phyloP scores from a whole-genome alignment of 2,113 vertebrate species.

The Corythornis cristatus region DNA sequence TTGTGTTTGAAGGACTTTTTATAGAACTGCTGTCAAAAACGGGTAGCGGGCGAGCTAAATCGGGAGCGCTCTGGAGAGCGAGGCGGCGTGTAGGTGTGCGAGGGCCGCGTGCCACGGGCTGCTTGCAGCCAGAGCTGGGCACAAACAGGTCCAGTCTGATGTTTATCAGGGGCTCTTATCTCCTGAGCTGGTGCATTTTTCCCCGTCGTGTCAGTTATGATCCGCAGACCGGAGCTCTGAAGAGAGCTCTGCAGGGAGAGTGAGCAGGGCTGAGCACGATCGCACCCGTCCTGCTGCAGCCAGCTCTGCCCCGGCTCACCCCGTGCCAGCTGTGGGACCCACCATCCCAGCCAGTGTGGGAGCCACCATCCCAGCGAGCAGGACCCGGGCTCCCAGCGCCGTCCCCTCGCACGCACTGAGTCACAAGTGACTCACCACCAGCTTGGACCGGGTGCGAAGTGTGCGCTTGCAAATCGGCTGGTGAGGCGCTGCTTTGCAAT shows the following conservation, averaged over 20 bases:
- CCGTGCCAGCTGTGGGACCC: neutral
- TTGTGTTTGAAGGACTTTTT: neutral
- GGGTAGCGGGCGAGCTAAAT: neutral
- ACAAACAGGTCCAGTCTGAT: neutral
- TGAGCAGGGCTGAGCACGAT: neutral
- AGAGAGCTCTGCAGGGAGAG: rapidly evolving
- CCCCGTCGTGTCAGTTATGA: neutral
- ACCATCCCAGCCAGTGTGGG: too few relatives aligned
- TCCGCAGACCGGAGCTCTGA: neutral
- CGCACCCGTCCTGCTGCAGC: neutral
- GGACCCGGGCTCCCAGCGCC: neutral
- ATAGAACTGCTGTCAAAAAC: neutral
- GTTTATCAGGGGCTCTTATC: neutral
- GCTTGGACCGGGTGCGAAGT: conserved; percentile 41
- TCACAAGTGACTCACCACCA: conserved; percentile 72
- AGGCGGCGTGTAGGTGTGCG: neutral
- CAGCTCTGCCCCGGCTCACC: neutral
- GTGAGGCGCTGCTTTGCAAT: conserved; percentile 60
- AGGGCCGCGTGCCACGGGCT: neutral
- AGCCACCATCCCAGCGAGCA: neutral
- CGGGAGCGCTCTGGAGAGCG: neutral
- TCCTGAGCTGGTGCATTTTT: neutral
- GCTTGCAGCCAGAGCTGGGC: neutral
- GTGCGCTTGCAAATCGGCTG: conserved; percentile 58
- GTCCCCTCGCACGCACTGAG: conserved; percentile 57